Percentiles rank a stretch among this genome's conserved stretches.
Evolutionary conservation across 2,888 invertebrate genomes (phyloP).

Genomic region (Pseudanteris insignis): DNA sequence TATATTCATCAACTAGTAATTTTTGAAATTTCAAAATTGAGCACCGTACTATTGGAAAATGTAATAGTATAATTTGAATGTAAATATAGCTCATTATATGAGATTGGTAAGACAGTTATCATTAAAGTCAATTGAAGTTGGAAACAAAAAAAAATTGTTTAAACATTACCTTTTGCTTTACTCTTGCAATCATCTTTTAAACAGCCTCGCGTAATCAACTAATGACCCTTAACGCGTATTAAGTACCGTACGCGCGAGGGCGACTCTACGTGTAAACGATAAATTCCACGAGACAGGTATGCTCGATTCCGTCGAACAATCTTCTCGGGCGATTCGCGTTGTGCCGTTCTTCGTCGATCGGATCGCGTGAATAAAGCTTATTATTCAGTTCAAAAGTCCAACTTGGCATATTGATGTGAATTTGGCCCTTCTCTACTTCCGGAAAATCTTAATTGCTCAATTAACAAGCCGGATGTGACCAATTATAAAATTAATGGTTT

Average conservation of each 20-base stretch:
- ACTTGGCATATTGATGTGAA: constrained; percentile 24
- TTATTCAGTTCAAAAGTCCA: constrained; percentile 32
- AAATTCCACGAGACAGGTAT: constrained; percentile 36
- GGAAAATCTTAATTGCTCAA: constrained; percentile 36
- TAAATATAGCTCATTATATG: too few species aligned
- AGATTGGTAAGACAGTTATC: too few species aligned
- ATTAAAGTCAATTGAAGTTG: too few species aligned
- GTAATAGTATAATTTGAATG: too few species aligned
- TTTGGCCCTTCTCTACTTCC: constrained; percentile 31
- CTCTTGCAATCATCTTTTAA: constrained; percentile 46
- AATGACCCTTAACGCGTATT: constrained; percentile 46
- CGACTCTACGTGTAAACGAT: constrained; percentile 41
- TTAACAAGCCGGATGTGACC: too few species aligned
- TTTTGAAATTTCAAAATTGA: too few species aligned
- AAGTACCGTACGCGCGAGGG: constrained; percentile 17
- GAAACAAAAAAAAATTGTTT: too few species aligned
- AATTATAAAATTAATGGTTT: too few species aligned
- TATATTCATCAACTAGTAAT: too few species aligned
- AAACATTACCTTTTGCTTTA: too few species aligned
- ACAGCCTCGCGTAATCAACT: constrained; percentile 48
- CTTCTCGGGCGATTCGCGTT: constrained; percentile 33
- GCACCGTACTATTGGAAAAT: too few species aligned
- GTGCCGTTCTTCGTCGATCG: constrained; percentile 19
- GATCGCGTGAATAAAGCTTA: constrained; percentile 41
- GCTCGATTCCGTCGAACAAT: constrained; percentile 30